These are phyloP conservation scores for Xenopus tropicalis DNA, from an alignment of 2,113 vertebrate genomes.

Conservation along the genomic window UCB_Xtro_10.0 CM004444.2:140517001-140517500, in stretches of 20 bases:
- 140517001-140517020: too few species aligned
- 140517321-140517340: slow-evolving; percentile 55
- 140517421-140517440: too few species aligned
- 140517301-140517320: slow-evolving; percentile 30
- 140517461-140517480: too few species aligned
- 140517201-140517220: slow-evolving; percentile 78
- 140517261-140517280: slow-evolving; percentile 79
- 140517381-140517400: background rate
- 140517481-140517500: too few species aligned
- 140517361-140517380: slow-evolving; percentile 38
- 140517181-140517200: slow-evolving; percentile 87
- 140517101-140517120: slow-evolving; percentile 52
- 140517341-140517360: slow-evolving; percentile 72
- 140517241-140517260: slow-evolving; percentile 68
- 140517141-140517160: slow-evolving; percentile 65
- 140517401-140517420: background rate
- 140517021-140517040: too few species aligned
- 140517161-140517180: slow-evolving; percentile 73
- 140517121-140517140: slow-evolving; percentile 84
- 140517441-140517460: too few species aligned
- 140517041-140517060: too few species aligned
- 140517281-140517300: slow-evolving; percentile 64
- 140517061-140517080: background rate
- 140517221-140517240: slow-evolving; percentile 83
- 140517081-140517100: background rate